Evolutionary conservation across 2,888 invertebrate species (phyloP).

Genomic region (Eupithecia dodoneata): DNA sequence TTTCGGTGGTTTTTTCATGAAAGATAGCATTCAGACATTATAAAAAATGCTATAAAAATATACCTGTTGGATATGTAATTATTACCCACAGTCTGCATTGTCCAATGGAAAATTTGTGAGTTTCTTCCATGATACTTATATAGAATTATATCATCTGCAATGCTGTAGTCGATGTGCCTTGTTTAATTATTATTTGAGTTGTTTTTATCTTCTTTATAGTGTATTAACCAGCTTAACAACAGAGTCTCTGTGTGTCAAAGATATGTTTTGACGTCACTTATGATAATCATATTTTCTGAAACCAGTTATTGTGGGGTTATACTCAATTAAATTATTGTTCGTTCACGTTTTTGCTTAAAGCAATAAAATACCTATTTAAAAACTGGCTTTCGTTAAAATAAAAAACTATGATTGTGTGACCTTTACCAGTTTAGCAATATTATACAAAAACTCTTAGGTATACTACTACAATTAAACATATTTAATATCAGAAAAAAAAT

Average conservation of each 20-base stretch:
- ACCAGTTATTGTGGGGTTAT: neutral
- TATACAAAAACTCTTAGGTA: neutral
- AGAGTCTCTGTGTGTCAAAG: constrained; percentile 5
- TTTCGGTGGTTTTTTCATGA: neutral
- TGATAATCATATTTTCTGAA: neutral
- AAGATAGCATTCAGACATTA: neutral
- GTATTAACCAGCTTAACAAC: constrained; percentile 14
- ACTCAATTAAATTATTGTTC: neutral
- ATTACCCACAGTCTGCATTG: neutral
- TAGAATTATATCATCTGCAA: neutral
- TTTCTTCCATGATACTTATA: neutral
- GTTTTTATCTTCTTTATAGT: constrained; percentile 12
- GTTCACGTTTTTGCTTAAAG: neutral
- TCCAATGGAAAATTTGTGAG: neutral
- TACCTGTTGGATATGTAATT: neutral
- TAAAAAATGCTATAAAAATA: neutral
- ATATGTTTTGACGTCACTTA: constrained; percentile 7
- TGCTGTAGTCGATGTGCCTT: constrained; percentile 6
- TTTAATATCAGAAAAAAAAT: no score
- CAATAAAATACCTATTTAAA: neutral
- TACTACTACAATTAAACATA: no score
- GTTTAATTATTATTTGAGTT: neutral
- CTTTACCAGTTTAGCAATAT: neutral
- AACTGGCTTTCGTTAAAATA: neutral
- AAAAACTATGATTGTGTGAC: neutral